These are phyloP conservation scores for Catocala nupta DNA, from an alignment of 2,888 invertebrate genomes.

Conservation along the genomic window DNA sequence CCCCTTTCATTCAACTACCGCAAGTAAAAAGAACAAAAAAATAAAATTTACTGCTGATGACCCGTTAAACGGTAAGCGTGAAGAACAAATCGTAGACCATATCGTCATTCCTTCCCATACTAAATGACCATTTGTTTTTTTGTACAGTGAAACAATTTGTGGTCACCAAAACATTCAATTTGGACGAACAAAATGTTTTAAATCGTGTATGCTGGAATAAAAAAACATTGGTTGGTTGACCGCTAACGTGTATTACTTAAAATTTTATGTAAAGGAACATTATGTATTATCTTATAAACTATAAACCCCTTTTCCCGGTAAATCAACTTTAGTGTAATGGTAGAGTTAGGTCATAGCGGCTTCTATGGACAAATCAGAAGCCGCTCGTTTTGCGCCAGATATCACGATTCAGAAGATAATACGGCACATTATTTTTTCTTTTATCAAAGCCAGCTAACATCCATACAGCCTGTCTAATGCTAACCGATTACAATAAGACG, in stretches of 20 bases:
- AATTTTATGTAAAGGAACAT: neutral
- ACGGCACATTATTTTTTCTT: too few species aligned
- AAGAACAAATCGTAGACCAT: conserved; percentile 75
- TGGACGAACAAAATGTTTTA: conserved; percentile 32
- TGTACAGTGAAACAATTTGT: conserved; percentile 47
- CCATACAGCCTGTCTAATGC: too few species aligned
- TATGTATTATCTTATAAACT: neutral
- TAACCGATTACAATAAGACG: too few species aligned
- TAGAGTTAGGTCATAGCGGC: too few species aligned
- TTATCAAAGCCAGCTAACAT: too few species aligned
- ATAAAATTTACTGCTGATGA: conserved; percentile 58
- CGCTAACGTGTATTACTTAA: conserved; percentile 11
- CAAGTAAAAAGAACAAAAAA: conserved; percentile 37
- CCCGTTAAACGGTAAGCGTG: conserved; percentile 60
- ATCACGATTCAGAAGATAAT: too few species aligned
- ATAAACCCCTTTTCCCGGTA: too few species aligned
- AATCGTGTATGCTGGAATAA: conserved; percentile 29
- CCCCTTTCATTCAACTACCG: conserved; percentile 34
- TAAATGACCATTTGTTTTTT: conserved; percentile 58
- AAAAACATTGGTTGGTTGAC: conserved; percentile 18
- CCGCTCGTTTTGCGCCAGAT: too few species aligned
- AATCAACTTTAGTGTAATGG: too few species aligned
- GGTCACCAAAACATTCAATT: conserved; percentile 55
- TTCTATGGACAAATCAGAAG: too few species aligned
- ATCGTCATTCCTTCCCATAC: conserved; percentile 64